Evolutionary conservation across 2,888 invertebrate species (phyloP), one percentile per base, ranked within the genome.

Genomic region (Frankliniella fusca): DNA sequence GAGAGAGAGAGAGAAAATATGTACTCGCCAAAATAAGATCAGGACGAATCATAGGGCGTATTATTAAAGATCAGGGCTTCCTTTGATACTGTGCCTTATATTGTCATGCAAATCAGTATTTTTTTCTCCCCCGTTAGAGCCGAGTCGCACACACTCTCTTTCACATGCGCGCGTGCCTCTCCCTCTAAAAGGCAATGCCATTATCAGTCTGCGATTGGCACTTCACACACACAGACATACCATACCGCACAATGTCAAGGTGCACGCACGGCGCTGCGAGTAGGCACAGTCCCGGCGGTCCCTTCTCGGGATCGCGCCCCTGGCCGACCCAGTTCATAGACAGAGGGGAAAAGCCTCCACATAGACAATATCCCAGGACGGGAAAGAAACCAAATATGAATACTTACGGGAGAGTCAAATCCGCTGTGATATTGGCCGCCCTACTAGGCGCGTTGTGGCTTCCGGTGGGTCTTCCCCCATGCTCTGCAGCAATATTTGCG

Each of bases 21-120:
- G 54, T 54, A 23, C 70, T 70, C n/a, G n/a, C 70, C 70, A 70
- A 70, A 70, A 70, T 70, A 20, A 70, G 70, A 70, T 70, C 70
- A 70, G 7, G 23, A 10, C 18, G 20, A 54, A 54, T 54, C 54
- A 54, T 15, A 20, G 18, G 23, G 70, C n/a, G 70, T 23, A 70
- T 70, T 70, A 70, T 70, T 38, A 11, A 70, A 23, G 70, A 70
- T 70, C 23, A 70, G 70, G 23, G n/a, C 23, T 23, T 54, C 54
- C 54, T 54, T 70, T 70, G 70, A 20, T 70, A 23, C 70, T 70
- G n/a, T 70, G 11, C 23, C 23, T 70, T 70, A 20, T 70, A 20
- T 70, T 70, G n/a, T 70, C 70, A 70, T 70, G 70, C 70, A 70
- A 70, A 70, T 70, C 11, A 70, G 70, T 23, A 23, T 70, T n/a